Evolutionary conservation across 2,888 invertebrate genomes (phyloP).

Genomic region (Steromphala cineraria): DNA sequence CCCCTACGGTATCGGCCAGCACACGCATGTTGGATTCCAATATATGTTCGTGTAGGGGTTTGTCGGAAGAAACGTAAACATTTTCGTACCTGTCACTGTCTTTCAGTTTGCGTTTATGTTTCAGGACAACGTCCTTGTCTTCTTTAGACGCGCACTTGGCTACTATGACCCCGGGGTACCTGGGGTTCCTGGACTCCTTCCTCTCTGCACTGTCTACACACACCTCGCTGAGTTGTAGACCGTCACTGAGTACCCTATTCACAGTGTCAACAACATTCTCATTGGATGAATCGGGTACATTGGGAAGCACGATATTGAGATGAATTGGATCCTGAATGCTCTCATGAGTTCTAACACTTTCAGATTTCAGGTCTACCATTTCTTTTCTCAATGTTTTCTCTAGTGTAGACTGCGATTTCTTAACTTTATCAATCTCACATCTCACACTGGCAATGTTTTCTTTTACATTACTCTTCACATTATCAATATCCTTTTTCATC

Average conservation of each 20-base stretch:
- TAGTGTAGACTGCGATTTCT: background rate
- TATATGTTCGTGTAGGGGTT: too few relatives aligned
- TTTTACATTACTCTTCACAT: too few relatives aligned
- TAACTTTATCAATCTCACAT: too few relatives aligned
- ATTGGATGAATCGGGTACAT: background rate
- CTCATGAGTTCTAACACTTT: background rate
- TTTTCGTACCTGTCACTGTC: too few relatives aligned
- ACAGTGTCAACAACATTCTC: background rate
- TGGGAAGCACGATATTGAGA: background rate
- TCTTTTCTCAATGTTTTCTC: background rate
- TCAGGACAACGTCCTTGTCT: background rate
- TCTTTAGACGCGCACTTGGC: background rate
- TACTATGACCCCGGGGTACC: background rate
- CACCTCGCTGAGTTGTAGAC: background rate
- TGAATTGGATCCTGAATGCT: background rate
- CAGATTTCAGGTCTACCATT: background rate
- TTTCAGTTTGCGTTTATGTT: too few relatives aligned
- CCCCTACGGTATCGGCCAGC: too few relatives aligned
- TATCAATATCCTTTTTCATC: too few relatives aligned
- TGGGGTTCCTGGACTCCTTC: background rate
- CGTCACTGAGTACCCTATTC: background rate
- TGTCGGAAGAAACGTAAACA: too few relatives aligned
- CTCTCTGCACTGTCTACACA: background rate
- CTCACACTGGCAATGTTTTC: too few relatives aligned
- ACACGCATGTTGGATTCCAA: too few relatives aligned